Evolutionary conservation across 2,113 vertebrate genomes (phyloP), one percentile per base, ranked within the genome.

Genomic region (Rhinogobius similis): DNA sequence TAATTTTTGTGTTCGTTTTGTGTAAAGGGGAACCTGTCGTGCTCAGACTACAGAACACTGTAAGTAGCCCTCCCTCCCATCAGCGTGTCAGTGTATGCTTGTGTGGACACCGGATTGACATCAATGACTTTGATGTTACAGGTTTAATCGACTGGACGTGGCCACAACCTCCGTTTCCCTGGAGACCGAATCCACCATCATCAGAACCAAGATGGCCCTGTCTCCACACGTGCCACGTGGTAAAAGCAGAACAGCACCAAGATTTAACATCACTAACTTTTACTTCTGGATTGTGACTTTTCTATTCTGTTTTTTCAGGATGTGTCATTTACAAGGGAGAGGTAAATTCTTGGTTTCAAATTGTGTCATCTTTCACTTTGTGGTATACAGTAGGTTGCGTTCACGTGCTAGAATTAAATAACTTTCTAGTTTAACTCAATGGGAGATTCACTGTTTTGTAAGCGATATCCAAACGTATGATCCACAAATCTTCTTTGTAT

Each of bases 1-100:
- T 13, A 2, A 65, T 5, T 77, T 43, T 66, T 52, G 21, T n/a
- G n/a, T n/a, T n/a, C n/a, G n/a, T 44, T 38, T 72, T 67, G 1
- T 13, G 9, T 13, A 5, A 62, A 90, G 85, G 79, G 18, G 46
- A 82, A 79, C 39, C 38, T 92, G 16, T 77, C 84, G 46, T 92
- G 91, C 52, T 73, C 82, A 11, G 59, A 79, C 20, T 87, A 78
- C 85, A 86, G 27, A 82, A 72, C n/a, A 10, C 75, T 92, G 91
- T 92, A 41, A 87, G 91, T 62, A 23, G 1, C 10, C 8, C 26
- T 13, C 16, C 55, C 24, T 36, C 29, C 32, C 26, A 1, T 61
- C 20, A n/a, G 18, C 5, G 14, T 38, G 29, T 10, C 29, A 38
- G 18, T 29, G 7, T 8, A n/a, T 36, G 29, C 5, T 11, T 5